Evolutionary conservation across 2,888 invertebrate genomes (phyloP).

Genomic region (Cantharis lateralis): DNA sequence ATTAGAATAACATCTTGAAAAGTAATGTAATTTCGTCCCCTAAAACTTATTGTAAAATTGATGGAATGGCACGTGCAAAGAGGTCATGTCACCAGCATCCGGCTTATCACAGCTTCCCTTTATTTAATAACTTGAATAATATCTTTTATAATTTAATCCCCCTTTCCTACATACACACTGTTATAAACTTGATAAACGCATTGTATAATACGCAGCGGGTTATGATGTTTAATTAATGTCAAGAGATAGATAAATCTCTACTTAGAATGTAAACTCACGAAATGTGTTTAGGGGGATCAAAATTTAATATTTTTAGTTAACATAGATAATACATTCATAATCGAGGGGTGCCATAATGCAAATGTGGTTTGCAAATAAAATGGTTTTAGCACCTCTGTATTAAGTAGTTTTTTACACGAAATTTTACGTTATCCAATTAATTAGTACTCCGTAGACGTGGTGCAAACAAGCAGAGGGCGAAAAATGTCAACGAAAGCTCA

Average conservation of each 20-base stretch:
- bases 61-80: conserved; percentile 26
- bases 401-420: too few relatives aligned
- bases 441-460: too few relatives aligned
- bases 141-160: conserved; percentile 22
- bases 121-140: conserved; percentile 24
- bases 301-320: not conserved
- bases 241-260: not conserved
- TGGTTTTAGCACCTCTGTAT: too few relatives aligned
- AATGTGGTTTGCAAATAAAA: not conserved
- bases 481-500: too few relatives aligned
- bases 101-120: conserved; percentile 26
- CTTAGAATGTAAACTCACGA: not conserved
- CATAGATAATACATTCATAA: not conserved
- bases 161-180: conserved; percentile 7
- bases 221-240: not conserved
- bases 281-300: not conserved
- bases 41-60: not conserved
- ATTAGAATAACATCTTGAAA: not conserved
- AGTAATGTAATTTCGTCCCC: not conserved
- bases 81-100: conserved; percentile 32
- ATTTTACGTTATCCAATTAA: too few relatives aligned
- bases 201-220: not conserved
- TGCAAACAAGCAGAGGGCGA: too few relatives aligned
- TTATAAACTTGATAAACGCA: not conserved
- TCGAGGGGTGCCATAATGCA: not conserved